Base-by-base conservation (phyloP, 1,140 invertebrate species). In the Piezodorus guildinii region DNA sequence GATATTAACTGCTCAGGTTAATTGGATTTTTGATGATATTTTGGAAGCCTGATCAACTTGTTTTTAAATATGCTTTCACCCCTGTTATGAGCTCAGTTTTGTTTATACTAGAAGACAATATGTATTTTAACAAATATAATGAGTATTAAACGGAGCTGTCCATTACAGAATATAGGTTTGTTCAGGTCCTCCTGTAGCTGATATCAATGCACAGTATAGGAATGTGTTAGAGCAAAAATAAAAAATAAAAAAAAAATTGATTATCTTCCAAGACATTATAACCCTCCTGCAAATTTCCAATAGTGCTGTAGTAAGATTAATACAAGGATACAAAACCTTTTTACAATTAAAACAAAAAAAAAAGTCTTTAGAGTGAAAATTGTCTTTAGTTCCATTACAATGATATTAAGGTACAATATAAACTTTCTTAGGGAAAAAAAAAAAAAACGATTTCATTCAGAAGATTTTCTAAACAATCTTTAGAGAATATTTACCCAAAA, bases 71-170 rank as follows among this genome's bases (percentile, higher is more conserved):
- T 8, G 34, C 34, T 39, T 10, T 56, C 14, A 25, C 15, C 52
- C 6, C 52, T 25, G 15, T 25, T 15, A 23, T 56, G 6, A 25
- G 52, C 52, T 56, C 52, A 25, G 27, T 21, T 56, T 56, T 56
- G 23, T 56, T 56, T 56, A 56, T 23, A 56, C 52, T 56, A 60
- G 58, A 60, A 60, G 58, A 60, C 58, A 60, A 60, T 60, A 60
- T 60, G 30, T 60, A 60, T 43, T 60, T 60, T 60, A 60, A 60
- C 5, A 23, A 60, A 39, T 39, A 39, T 43, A 39, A 60, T 43
- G 43, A 25, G 16, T 60, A 60, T 43, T 27, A 60, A 52, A 60
- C 58, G 58, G 58, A 60, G 58, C 58, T 60, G 58, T 60, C 58
- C 58, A 60, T 14, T 56, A 23, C 52, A 56, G 52, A 56, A 56